Evolutionary conservation across 37 sponge, comb jelly and placozoan species (phyloP), one percentile per base, ranked within the genome.

Genomic region (Chondrilla cf. caribensis): DNA sequence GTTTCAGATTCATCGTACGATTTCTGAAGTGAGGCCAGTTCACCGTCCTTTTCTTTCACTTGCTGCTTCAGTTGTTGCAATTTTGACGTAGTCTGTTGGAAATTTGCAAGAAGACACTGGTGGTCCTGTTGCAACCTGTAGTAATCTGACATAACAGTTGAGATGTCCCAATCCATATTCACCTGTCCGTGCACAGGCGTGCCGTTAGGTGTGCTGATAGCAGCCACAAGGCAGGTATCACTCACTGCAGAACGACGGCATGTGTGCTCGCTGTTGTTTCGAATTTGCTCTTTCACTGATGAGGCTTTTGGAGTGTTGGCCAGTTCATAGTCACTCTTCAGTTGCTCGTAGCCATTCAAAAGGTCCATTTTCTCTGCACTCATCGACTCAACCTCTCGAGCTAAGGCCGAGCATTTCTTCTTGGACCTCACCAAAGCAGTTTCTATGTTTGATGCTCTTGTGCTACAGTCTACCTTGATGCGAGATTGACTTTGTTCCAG

Each of bases 361-460:
- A 73, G 76, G 15, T 17, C 17, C 25, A 17, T n/a, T 22, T 73
- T 73, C 19, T 73, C 76, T 38, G 41, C 41, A 7, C 36, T 73
- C 44, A 73, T 24, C 9, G 36, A 11, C n/a, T 73, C 38, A 42
- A 43, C 25, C 43, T 73, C 76, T 39, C 44, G 31, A 1, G 31
- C 76, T 43, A 73, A 14, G 9, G 31, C 44, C 17, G 44, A n/a
- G 40, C 76, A 73, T 43, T 42, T 73, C 44, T 38, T 73, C 76
- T 40, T 73, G 41, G 41, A 11, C 22, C 1, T n/a, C 18, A 22
- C 24, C 41, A 73, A 22, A 42, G 76, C 76, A 19, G 25, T 19
- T 9, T 73, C 76, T 19, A 73, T 39, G 76, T 73, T 73, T n/a
- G 76, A 73, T 0, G 76, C 21, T 40, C 76, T 37, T n/a, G 76